Conservation (phyloP, 2,888 invertebrate genomes). For the Andrena praecox region DNA sequence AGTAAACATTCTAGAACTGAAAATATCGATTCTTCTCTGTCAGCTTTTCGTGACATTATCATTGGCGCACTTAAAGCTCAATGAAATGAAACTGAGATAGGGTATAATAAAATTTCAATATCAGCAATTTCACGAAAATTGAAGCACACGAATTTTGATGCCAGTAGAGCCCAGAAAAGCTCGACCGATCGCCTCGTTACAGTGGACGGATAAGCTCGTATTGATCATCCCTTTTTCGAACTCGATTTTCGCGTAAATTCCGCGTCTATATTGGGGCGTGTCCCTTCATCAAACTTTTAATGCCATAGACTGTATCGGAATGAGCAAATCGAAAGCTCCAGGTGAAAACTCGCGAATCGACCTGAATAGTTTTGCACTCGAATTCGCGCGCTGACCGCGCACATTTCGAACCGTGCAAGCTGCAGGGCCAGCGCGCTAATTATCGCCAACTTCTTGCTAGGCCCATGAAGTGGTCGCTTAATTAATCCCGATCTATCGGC, state of each 20-base stretch:
- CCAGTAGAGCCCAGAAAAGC: too few relatives aligned
- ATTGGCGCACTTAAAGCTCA: too few relatives aligned
- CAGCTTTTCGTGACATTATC: too few relatives aligned
- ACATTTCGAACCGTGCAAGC: conserved; percentile 22
- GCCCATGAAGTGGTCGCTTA: conserved; percentile 27
- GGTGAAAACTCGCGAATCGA: too few relatives aligned
- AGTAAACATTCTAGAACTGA: too few relatives aligned
- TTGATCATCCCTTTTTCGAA: conserved; percentile 1
- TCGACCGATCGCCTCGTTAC: too few relatives aligned
- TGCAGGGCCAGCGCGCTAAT: conserved; percentile 30
- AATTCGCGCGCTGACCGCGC: conserved; percentile 39
- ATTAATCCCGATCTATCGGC: conserved; percentile 52
- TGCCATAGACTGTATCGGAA: conserved; percentile 12
- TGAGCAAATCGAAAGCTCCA: neutral
- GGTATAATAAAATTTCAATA: too few relatives aligned
- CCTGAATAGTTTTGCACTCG: conserved; percentile 11
- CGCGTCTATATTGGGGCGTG: conserved; percentile 1
- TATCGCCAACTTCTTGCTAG: conserved; percentile 38
- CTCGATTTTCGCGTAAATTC: conserved; percentile 1
- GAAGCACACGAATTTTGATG: too few relatives aligned
- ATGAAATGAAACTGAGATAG: too few relatives aligned
- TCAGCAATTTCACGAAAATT: too few relatives aligned
- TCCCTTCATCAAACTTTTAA: conserved; percentile 11
- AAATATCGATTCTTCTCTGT: too few relatives aligned
- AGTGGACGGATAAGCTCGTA: neutral